Evolutionary conservation across 2,113 vertebrate species (phyloP), one percentile per base, ranked within the genome.

Genomic region (Epinephelus cyanopodus): DNA sequence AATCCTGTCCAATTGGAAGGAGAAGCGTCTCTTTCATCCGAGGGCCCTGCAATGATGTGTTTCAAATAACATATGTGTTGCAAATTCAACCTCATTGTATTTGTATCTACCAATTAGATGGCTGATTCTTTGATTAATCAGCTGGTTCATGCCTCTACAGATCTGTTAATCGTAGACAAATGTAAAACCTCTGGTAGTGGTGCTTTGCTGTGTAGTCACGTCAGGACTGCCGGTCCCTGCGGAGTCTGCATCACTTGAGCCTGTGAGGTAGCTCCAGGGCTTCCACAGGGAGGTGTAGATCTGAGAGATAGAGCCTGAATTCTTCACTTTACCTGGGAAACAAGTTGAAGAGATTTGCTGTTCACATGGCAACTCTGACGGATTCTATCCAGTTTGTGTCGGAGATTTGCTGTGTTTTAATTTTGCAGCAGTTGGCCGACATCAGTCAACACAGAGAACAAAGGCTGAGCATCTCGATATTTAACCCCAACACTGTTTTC

Each of bases 201-300:
- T 27, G 67, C 73, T 64, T 73, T 84, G 77, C 65, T 87, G 90
- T 66, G 88, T 80, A 25, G 90, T 86, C 70, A 57, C 25, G 27
- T 78, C 82, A 3, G 89, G 63, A 14, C 50, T 79, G 1, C 77
- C 67, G 37, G 86, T 83, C 82, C 64, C 81, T 68, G 89, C 2
- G 27, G 92, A 67, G 45, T 62, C 85, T 15, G 82, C 81, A 53
- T 90, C 82, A 27, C 74, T 82, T 14, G 74, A 63, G 72, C 84
- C 90, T 27, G 92, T 82, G 50, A 95, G 92, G 90, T 95, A 95
- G 89, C 90, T 94, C 95, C 94, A 92, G 80, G 94, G 95, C 79
- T 92, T 95, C 94, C 94, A 93, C 77, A 94, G 86, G 69, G 95
- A 95, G 45, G 81, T 88, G 87, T 93, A 91, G 85, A 95, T 95